Conservation (phyloP, 2,113 vertebrate genomes). For the Motacilla alba region DNA sequence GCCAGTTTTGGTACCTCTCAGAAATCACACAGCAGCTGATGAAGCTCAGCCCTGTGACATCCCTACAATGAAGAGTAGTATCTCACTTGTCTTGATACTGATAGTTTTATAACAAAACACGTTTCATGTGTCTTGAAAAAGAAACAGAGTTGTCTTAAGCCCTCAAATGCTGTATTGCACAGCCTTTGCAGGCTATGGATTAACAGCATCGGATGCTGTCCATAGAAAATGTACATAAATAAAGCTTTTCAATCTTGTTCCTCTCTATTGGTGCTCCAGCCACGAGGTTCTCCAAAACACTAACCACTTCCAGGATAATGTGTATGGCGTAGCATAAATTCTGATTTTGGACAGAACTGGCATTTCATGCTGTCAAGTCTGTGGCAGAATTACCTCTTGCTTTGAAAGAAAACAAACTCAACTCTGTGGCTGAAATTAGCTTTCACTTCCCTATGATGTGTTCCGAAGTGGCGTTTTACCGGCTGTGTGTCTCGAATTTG, state of each 20-base stretch:
- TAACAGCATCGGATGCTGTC: not conserved
- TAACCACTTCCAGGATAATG: not conserved
- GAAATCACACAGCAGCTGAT: not conserved
- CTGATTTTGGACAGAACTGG: not conserved
- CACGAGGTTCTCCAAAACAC: not conserved
- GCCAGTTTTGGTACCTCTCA: not conserved
- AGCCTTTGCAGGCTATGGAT: not conserved
- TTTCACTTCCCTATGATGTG: not conserved
- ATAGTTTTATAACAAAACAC: not conserved
- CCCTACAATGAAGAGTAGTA: not conserved
- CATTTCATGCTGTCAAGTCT: not conserved
- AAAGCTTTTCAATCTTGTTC: not conserved
- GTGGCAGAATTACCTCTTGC: not conserved
- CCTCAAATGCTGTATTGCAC: not conserved
- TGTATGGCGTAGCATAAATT: not conserved
- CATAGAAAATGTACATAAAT: not conserved
- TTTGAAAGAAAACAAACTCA: not conserved
- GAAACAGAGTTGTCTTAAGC: not conserved
- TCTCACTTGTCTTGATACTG: not conserved
- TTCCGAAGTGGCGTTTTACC: not conserved
- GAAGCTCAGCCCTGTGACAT: not conserved
- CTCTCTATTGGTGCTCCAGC: constrained; percentile 14
- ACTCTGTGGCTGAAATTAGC: not conserved
- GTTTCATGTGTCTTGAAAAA: not conserved
- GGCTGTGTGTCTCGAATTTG: not conserved